Percentiles rank a stretch among this genome's conserved stretches.
phyloP scores from a whole-genome alignment of 1,140 invertebrate genomes.

The Scylla paramamosain region DNA sequence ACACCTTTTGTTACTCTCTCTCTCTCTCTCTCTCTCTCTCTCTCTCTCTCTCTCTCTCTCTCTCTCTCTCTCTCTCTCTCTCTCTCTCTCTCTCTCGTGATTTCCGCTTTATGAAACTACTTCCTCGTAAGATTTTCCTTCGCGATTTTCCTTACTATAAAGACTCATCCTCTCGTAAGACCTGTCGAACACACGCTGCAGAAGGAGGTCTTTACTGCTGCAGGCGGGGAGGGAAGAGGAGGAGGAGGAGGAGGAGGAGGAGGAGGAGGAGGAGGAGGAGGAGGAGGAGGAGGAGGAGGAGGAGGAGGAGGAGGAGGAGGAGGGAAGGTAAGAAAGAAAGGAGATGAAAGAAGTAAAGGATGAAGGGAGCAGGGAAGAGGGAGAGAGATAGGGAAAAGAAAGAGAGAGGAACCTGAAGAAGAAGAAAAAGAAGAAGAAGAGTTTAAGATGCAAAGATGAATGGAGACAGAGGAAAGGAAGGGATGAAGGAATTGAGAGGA shows the following conservation, averaged over 20 bases:
- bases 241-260: background rate
- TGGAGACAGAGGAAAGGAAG: background rate
- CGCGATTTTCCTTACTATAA: slow-evolving; percentile 19
- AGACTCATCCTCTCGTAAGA: slow-evolving; percentile 28
- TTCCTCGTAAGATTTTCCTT: background rate
- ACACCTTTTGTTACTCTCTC: no score
- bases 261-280: background rate
- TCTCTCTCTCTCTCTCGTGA: background rate
- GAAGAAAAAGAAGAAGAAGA: no score
- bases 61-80: slow-evolving; percentile 24
- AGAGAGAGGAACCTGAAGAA: background rate
- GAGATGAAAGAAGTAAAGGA: background rate
- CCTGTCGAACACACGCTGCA: slow-evolving; percentile 1
- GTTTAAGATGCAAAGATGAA: background rate
- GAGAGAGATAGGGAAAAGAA: no score
- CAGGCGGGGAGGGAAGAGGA: background rate
- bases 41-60: slow-evolving; percentile 13
- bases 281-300: background rate
- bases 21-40: background rate
- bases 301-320: background rate
- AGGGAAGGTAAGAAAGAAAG: background rate
- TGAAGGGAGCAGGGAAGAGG: no score
- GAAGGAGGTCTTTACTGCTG: slow-evolving; percentile 2
- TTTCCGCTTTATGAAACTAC: background rate
- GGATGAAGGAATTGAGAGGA: no score